Conservation (phyloP, 2,888 invertebrate species). For the Ichneumon xanthorius region DNA sequence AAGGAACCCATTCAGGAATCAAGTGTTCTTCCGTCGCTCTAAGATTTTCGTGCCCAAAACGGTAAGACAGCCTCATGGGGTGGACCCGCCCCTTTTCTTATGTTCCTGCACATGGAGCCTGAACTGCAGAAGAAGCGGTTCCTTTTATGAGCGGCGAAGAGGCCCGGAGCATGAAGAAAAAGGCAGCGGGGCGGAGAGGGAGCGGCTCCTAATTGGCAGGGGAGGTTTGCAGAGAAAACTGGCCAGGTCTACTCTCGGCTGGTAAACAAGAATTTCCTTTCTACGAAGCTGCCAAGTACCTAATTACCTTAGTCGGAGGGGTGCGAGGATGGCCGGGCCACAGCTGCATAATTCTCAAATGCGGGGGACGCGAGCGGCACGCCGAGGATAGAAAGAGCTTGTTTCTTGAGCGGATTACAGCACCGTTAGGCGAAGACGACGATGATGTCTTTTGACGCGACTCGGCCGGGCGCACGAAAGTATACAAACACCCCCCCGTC, state of each 20-base stretch:
- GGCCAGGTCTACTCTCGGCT: slow-evolving; percentile 22
- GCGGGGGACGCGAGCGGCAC: not conserved
- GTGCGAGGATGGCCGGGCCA: slow-evolving; percentile 17
- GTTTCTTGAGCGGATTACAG: slow-evolving; percentile 53
- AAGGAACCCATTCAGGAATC: too few relatives aligned
- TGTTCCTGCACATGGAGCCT: not conserved
- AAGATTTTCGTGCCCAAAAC: too few relatives aligned
- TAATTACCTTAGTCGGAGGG: slow-evolving; percentile 64
- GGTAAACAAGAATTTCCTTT: slow-evolving; percentile 67
- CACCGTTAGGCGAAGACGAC: slow-evolving; percentile 20
- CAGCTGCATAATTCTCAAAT: slow-evolving; percentile 13
- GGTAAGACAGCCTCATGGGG: too few relatives aligned
- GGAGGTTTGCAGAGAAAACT: slow-evolving; percentile 13
- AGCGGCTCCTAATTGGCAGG: slow-evolving; percentile 32
- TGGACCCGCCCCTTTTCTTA: not conserved
- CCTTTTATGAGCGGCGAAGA: slow-evolving; percentile 1
- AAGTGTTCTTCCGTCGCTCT: not conserved
- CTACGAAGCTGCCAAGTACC: slow-evolving; percentile 64
- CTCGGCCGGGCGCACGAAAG: slow-evolving; percentile 55
- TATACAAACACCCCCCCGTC: slow-evolving; percentile 37
- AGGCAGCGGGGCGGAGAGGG: not conserved
- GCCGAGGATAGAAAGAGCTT: slow-evolving; percentile 22
- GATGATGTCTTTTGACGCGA: slow-evolving; percentile 56
- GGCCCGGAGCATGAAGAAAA: not conserved
- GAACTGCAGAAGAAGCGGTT: slow-evolving; percentile 37